Conservation (phyloP, 2,797 vertebrate genomes). For the Chelon labrosus region DNA sequence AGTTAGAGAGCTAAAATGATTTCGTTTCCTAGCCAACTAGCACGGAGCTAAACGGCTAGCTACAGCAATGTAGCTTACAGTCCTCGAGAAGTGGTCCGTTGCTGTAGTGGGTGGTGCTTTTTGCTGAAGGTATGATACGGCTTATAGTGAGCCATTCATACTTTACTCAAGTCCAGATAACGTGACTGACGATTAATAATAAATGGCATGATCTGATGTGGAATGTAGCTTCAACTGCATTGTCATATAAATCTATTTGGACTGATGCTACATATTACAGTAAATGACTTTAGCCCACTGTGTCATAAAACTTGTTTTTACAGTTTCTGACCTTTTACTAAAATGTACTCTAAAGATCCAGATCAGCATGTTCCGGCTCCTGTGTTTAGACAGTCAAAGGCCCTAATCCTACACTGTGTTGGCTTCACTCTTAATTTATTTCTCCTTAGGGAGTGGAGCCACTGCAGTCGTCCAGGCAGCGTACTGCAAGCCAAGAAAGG, state of each 20-base stretch:
- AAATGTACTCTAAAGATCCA: neutral
- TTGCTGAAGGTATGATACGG: slow-evolving; percentile 49
- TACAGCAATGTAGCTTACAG: slow-evolving; percentile 43
- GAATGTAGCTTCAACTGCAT: neutral
- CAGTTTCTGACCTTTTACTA: neutral
- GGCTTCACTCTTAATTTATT: slow-evolving; percentile 4
- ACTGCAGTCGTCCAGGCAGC: slow-evolving; percentile 98
- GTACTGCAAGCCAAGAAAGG: slow-evolving; percentile 93
- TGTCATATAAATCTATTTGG: neutral
- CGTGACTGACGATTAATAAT: slow-evolving; percentile 16
- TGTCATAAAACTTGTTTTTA: neutral
- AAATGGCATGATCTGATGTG: neutral
- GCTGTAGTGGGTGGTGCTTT: slow-evolving; percentile 61
- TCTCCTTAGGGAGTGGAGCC: slow-evolving; percentile 92
- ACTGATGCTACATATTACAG: neutral
- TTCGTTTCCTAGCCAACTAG: slow-evolving; percentile 3
- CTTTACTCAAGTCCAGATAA: slow-evolving; percentile 9
- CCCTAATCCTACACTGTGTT: neutral
- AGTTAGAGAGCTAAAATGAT: slow-evolving; percentile 15
- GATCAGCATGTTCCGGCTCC: neutral
- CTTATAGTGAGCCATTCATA: slow-evolving; percentile 36
- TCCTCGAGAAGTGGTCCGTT: slow-evolving; percentile 41
- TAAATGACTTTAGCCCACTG: neutral
- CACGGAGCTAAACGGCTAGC: slow-evolving; percentile 52
- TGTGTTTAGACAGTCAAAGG: neutral